Evolutionary conservation across 2,113 vertebrate species (phyloP), one percentile per base, ranked within the genome.

Genomic region (Sula dactylatra): DNA sequence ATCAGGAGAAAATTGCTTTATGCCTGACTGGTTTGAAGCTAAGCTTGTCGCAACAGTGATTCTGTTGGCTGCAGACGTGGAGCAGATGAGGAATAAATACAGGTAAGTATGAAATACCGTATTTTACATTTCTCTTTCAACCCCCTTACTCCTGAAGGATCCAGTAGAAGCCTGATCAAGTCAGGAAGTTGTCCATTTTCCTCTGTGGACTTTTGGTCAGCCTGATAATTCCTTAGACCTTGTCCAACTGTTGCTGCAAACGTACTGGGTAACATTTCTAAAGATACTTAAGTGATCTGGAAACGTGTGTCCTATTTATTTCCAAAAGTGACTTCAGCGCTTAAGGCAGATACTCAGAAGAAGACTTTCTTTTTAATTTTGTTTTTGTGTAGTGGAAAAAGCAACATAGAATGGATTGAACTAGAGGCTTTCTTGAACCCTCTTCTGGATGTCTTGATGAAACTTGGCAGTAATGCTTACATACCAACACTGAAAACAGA

Each of bases 401-500:
- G 54, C 93, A 90, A 96, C 90, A 58, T 95, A 78, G 95, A 98
- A 92, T 79, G 90, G 93, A 87, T 83, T 64, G 93, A 90, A 73
- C 91, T 99, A 95, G 98, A 98, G 97, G 87, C 97, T 58, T 97
- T 99, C 84, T 96, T 99, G 79, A 97, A 98, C 87, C 99, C 99
- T 45, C 98, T 99, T 78, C 97, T 99, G 98, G 99, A 99, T 91
- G 98, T 98, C 55, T 98, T 99, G 84, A 97, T 97, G 97, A 98
- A 98, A 98, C 97, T 99, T 80, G 97, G 98, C 93, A 98, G 99
- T 93, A 99, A 99, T 80, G 98, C 98, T 86, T 99, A 99, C 98
- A 95, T 99, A 97, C 98, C 99, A 64, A 89, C 98, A 88, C 96
- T 97, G 67, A 99, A 99, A 98, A 96, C 98, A 14, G 99, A 99